Percentiles rank a stretch among this genome's conserved stretches.
These are phyloP conservation scores for Scalopus aquaticus DNA, from an alignment of 2,113 vertebrate species.

Conservation along the genomic window DNA sequence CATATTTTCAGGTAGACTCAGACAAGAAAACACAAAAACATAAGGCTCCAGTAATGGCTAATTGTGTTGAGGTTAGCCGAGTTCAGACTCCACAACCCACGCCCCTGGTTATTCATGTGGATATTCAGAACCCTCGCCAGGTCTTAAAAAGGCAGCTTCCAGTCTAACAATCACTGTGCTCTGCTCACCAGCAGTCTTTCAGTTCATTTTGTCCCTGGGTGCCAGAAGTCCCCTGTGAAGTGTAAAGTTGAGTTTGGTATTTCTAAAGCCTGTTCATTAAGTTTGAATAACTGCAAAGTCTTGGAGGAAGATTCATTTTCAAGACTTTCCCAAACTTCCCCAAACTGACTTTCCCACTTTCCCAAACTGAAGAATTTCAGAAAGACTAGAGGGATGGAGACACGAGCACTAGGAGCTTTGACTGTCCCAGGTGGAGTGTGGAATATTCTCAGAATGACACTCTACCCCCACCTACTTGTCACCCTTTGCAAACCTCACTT, in stretches of 20 bases:
- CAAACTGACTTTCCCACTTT: too few relatives aligned
- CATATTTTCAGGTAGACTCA: neutral
- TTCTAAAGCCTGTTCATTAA: conserved; percentile 20
- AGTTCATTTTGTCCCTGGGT: neutral
- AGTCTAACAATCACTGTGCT: neutral
- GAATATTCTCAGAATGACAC: neutral
- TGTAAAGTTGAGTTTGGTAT: neutral
- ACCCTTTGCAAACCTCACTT: neutral
- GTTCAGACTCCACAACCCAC: neutral
- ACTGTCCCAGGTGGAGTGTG: neutral
- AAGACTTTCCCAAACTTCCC: too few relatives aligned
- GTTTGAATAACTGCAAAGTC: neutral
- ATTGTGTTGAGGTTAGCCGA: neutral
- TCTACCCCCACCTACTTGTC: fast-evolving
- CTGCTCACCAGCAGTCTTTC: neutral
- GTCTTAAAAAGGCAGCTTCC: neutral
- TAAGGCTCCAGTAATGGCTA: neutral
- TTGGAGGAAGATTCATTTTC: neutral
- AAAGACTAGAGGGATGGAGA: neutral
- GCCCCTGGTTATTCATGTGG: neutral
- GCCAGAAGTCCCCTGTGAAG: neutral
- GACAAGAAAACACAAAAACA: neutral
- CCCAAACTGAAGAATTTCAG: neutral
- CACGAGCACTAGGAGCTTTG: neutral
- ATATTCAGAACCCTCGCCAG: neutral